Percentiles rank a stretch among this genome's conserved stretches.
phyloP scores from a whole-genome alignment of 1,140 invertebrate species.

The Pachypsylla venusta region DNA sequence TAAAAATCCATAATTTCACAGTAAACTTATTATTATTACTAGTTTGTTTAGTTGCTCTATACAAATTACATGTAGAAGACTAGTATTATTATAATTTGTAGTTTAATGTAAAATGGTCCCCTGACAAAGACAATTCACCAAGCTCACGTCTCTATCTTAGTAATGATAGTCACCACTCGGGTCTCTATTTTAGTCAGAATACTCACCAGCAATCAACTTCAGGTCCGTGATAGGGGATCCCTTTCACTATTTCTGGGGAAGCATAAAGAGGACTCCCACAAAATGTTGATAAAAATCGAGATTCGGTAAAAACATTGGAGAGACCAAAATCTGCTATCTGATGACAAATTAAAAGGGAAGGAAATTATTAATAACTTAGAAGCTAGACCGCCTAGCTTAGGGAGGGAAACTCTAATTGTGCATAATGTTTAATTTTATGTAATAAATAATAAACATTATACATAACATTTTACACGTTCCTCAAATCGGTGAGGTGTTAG shows the following conservation, averaged over 20 bases:
- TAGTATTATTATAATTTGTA: too few relatives aligned
- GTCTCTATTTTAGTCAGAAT: background rate
- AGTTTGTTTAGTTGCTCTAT: too few relatives aligned
- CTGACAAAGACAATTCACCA: too few relatives aligned
- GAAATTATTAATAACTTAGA: background rate
- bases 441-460: background rate
- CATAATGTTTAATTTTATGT: background rate
- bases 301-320: conserved; percentile 92
- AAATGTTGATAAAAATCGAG: conserved; percentile 78
- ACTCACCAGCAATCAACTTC: conserved; percentile 46
- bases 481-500: background rate
- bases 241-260: conserved; percentile 97
- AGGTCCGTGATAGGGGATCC: conserved; percentile 92
- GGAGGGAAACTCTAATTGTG: background rate
- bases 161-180: too few relatives aligned
- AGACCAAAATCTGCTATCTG: conserved; percentile 98
- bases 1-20: too few relatives aligned
- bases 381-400: background rate
- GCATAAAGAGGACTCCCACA: conserved; percentile 97
- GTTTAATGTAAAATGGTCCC: too few relatives aligned
- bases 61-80: too few relatives aligned
- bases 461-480: background rate
- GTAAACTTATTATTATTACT: too few relatives aligned
- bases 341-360: conserved; percentile 18
- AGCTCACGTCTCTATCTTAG: too few relatives aligned